Evolutionary conservation across 1,140 invertebrate species (phyloP).

Genomic region (Drosophila malerkotliana): DNA sequence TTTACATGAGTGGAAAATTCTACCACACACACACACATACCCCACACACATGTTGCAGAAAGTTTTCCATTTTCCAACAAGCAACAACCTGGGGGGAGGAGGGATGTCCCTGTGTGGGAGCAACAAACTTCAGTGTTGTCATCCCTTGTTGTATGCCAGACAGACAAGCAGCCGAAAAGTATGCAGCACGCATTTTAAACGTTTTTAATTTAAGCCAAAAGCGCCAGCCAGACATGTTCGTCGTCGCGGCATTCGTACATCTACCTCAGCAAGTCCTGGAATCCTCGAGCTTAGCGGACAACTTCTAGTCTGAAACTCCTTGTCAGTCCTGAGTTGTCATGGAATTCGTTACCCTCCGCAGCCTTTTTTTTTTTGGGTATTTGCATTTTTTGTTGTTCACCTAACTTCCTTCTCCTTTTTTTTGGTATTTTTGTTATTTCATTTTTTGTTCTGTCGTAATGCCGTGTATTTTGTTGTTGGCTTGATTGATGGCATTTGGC

Average conservation of each 20-base stretch:
- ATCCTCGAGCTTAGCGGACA: slow-evolving; percentile 37
- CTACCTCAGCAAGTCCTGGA: slow-evolving; percentile 25
- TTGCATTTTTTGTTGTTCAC: slow-evolving; percentile 41
- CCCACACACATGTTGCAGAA: slow-evolving; percentile 38
- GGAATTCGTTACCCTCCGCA: slow-evolving; percentile 27
- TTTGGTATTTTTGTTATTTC: slow-evolving; percentile 25
- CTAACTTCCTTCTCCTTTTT: slow-evolving; percentile 16
- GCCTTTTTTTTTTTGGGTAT: slow-evolving; percentile 32
- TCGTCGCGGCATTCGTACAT: slow-evolving; percentile 8
- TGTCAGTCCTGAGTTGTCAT: slow-evolving; percentile 55
- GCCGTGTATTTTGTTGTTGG: slow-evolving; percentile 43
- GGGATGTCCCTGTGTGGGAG: neutral
- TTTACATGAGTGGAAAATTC: slow-evolving; percentile 15
- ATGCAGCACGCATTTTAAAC: slow-evolving; percentile 67
- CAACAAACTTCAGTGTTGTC: slow-evolving; percentile 47
- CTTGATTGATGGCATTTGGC: slow-evolving; percentile 60
- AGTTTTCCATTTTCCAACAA: slow-evolving; percentile 10
- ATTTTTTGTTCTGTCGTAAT: slow-evolving; percentile 18
- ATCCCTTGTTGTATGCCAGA: slow-evolving; percentile 36
- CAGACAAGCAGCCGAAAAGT: slow-evolving; percentile 48
- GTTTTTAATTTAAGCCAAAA: slow-evolving; percentile 61
- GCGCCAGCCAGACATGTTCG: slow-evolving; percentile 24
- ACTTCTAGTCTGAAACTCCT: slow-evolving; percentile 35
- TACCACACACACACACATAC: neutral
- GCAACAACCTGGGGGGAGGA: neutral